Evolutionary conservation across 53 echinoderm and acorn worm genomes (phyloP), one percentile per base, ranked within the genome.

Genomic region (Echinarachnius parma): DNA sequence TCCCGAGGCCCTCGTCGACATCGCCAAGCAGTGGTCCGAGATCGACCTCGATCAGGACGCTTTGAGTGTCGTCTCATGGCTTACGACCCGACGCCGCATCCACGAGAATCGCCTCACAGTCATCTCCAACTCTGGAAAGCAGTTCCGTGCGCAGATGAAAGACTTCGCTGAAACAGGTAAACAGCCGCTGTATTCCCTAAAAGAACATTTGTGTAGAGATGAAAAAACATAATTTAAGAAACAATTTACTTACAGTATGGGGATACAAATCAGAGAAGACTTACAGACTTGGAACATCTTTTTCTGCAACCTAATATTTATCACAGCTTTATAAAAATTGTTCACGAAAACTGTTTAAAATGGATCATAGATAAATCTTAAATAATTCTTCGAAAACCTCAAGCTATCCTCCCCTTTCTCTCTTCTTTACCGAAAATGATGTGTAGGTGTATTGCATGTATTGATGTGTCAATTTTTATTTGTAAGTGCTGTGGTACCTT

Each of bases 91-190:
- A 19, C 80, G 95, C 24, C 87, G 84, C 44, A 87, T 86, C 56
- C 83, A 83, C 47, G 87, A 87, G 42, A 81, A 75, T 67, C 83
- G 84, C 26, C 44, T 94, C 50, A 87, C 90, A 15, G 77, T 94
- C 57, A 61, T 90, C 35, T 81, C 95, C 13, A 78, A 66, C 29
- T 94, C 95, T 9, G 79, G 84, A 29, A 39, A 78, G 29, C 68
- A 72, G 57, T 56, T 72, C 74, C 39, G 55, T 13, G 14, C 74
- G 22, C 74, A 72, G 74, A 72, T 72, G 74, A 72, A 72, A 44
- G 74, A 72, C 25, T 72, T 72, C 22, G 74, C 34, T 1, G 74
- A 72, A 18, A 56, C 74, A 72, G 74, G 74, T 72, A 35, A 49
- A 53, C 16, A 0, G 11, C 7, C 42, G 13, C 13, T 39, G 7